Evolutionary conservation across 2,113 vertebrate species (phyloP).

Genomic region (Sitta europaea): DNA sequence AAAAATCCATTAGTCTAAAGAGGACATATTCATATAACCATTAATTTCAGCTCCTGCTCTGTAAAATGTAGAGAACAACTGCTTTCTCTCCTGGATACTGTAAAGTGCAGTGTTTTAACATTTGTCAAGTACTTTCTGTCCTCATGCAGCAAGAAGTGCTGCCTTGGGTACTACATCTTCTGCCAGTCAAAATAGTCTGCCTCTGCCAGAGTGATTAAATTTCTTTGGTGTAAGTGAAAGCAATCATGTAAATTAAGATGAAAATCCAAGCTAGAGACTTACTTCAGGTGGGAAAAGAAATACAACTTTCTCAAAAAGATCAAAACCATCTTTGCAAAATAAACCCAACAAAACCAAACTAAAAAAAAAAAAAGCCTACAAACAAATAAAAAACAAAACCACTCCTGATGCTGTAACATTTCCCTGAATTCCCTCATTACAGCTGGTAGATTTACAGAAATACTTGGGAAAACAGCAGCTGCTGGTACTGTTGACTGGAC

Average conservation of each 20-base stretch:
- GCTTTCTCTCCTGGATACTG: background rate
- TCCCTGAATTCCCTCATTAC: background rate
- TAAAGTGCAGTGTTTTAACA: background rate
- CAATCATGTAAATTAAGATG: background rate
- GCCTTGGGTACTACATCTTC: background rate
- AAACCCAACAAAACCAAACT: background rate
- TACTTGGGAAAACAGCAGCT: background rate
- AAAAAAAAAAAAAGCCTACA: background rate
- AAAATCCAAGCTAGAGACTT: background rate
- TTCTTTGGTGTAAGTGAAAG: background rate
- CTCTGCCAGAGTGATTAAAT: background rate
- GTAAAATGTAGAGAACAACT: background rate
- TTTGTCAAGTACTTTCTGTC: background rate
- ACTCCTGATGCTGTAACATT: fast-evolving
- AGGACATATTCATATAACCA: background rate
- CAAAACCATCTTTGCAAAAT: background rate
- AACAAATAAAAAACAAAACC: background rate
- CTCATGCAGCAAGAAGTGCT: background rate
- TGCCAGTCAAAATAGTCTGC: background rate
- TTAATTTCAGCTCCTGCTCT: background rate
- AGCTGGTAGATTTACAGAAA: background rate
- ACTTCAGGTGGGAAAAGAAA: background rate
- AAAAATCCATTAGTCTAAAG: background rate
- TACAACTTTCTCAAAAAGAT: background rate
- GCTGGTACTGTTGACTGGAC: background rate